Base-by-base conservation (phyloP, 2,888 invertebrate species). In the Leptinotarsa tumamoca region DNA sequence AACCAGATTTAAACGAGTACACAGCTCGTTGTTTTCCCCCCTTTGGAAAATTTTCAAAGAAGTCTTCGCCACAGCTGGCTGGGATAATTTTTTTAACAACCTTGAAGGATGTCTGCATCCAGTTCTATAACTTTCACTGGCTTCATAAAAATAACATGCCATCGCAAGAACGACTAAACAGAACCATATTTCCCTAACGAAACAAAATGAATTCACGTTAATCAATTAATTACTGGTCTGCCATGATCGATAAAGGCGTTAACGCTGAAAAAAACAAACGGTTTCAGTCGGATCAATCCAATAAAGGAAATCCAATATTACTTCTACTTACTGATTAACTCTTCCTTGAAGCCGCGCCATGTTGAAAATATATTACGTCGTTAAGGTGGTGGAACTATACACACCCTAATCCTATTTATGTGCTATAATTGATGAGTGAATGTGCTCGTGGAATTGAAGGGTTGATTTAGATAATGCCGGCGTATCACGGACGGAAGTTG, bases 231-330 rank as follows among this genome's bases (percentile, higher is more conserved):
- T 70, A 70, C 58, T 10, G n/a, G 49, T 49, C 70, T 43, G 54
- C 56, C 15, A 23, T 21, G 58, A 70, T 70, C 70, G 21, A 70
- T 70, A 58, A 70, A 70, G 70, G 70, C 70, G 70, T 70, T 49
- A 58, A 70, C 49, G 70, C 33, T 49, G 58, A 58, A 56, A 58
- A 58, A 58, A 49, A 69, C 27, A 18, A 56, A 58, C 49, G 43
- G 70, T 58, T 70, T 70, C 23, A 70, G 70, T 49, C 58, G 18
- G 58, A 49, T 33, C 61, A 70, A 70, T 58, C 70, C 70, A 70
- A 70, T 70, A 70, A 70, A 61, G 70, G 70, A 70, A 70, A 70
- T 50, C 58, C 58, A 61, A 63, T 63, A 70, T 70, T 70, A 70
- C 58, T 70, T 58, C 56, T 70, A 61, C 58, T 70, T 70, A 70